These are phyloP conservation scores for Eurystomus gularis DNA, from an alignment of 2,113 vertebrate genomes.

Conservation along the genomic window DNA sequence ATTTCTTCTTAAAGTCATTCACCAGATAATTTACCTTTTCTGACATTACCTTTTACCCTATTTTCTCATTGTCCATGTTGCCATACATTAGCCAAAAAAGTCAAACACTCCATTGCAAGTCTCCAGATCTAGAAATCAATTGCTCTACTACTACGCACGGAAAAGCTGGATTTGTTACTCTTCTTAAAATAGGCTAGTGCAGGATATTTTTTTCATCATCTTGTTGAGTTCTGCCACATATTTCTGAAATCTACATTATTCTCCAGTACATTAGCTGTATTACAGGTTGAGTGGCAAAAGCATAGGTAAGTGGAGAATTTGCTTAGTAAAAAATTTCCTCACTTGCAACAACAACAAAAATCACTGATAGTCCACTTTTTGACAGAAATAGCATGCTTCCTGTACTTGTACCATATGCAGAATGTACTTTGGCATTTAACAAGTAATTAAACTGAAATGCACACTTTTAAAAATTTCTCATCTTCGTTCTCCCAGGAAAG, in stretches of 20 bases:
- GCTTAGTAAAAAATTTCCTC: neutral
- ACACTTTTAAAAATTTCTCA: neutral
- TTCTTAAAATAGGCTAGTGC: neutral
- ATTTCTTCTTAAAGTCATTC: neutral
- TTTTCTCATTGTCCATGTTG: neutral
- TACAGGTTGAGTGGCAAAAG: neutral
- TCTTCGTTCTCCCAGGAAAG: neutral
- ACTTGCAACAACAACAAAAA: neutral
- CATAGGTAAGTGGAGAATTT: neutral
- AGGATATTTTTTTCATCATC: neutral
- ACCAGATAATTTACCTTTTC: neutral
- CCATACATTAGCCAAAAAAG: neutral
- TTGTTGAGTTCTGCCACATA: neutral
- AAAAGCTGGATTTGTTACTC: neutral
- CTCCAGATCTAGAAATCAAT: neutral
- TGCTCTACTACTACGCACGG: neutral
- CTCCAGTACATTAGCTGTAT: neutral
- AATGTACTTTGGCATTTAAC: neutral
- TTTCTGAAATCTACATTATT: neutral
- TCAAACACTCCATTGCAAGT: neutral
- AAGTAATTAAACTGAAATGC: neutral
- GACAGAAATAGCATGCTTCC: neutral
- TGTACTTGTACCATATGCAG: neutral
- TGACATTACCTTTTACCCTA: neutral
- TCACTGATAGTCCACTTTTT: neutral